phyloP scores from a whole-genome alignment of 2,888 invertebrate genomes.

The Bellardia bayeri region DNA sequence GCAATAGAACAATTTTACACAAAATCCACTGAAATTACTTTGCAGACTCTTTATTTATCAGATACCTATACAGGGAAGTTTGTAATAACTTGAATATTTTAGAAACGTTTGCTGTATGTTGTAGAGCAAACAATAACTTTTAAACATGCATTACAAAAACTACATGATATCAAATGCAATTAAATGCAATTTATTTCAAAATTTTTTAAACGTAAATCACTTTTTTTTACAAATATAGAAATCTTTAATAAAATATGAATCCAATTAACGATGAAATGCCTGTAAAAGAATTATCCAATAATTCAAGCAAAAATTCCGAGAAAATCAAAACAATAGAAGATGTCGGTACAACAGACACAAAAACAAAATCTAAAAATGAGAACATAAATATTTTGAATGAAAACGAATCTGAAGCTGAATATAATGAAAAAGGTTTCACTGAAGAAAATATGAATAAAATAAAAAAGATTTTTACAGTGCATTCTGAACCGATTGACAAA shows the following conservation, averaged over 20 bases:
- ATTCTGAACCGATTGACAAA: neutral
- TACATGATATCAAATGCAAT: too few relatives aligned
- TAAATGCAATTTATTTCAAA: too few relatives aligned
- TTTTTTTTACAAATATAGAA: neutral
- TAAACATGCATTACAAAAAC: too few relatives aligned
- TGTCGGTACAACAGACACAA: neutral
- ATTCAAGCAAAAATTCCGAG: neutral
- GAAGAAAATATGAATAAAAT: neutral
- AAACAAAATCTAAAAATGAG: neutral
- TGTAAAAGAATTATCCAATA: slow-evolving; percentile 24
- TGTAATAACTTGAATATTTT: too few relatives aligned
- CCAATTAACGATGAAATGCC: slow-evolving; percentile 46
- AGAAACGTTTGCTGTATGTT: too few relatives aligned
- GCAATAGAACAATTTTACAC: too few relatives aligned
- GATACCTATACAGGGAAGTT: too few relatives aligned
- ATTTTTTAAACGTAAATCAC: too few relatives aligned
- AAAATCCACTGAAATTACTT: too few relatives aligned
- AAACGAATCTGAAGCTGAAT: neutral
- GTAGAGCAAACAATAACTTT: too few relatives aligned
- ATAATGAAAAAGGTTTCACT: neutral
- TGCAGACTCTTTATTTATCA: too few relatives aligned
- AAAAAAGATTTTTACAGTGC: neutral
- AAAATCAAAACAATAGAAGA: slow-evolving; percentile 3
- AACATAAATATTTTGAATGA: neutral
- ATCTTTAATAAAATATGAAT: slow-evolving; percentile 42